Evolutionary conservation across 2,888 invertebrate genomes (phyloP).

Genomic region (Chouioia cunea): DNA sequence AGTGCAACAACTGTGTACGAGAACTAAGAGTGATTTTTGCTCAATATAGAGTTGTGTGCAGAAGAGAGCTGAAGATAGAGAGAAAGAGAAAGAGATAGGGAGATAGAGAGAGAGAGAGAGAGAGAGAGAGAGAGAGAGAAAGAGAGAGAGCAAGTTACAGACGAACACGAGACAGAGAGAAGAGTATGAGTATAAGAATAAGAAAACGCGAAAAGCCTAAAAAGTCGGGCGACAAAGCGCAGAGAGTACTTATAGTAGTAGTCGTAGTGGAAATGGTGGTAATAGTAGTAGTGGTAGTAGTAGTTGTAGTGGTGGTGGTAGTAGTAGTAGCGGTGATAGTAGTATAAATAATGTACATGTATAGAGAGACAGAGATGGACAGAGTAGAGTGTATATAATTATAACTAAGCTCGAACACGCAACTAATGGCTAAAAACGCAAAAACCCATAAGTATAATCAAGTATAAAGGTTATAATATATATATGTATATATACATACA

Average conservation of each 20-base stretch:
- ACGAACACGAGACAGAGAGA: slow-evolving; percentile 40
- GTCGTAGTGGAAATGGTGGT: too few relatives aligned
- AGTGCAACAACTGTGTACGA: slow-evolving; percentile 37
- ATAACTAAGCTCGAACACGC: slow-evolving; percentile 37
- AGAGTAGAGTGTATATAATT: too few relatives aligned
- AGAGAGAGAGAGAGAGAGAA: slow-evolving; percentile 13
- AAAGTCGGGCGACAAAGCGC: slow-evolving; percentile 23
- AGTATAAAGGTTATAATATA: slow-evolving; percentile 4
- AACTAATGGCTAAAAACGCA: slow-evolving; percentile 27
- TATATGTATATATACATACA: slow-evolving; percentile 20
- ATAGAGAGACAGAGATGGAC: slow-evolving; percentile 26
- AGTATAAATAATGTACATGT: slow-evolving; percentile 9
- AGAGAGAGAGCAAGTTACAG: slow-evolving; percentile 27
- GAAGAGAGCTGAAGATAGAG: not conserved
- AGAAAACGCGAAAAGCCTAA: slow-evolving; percentile 39
- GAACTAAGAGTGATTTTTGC: slow-evolving; percentile 45
- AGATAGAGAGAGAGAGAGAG: slow-evolving; percentile 38
- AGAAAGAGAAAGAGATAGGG: slow-evolving; percentile 23
- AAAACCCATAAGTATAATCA: slow-evolving; percentile 11
- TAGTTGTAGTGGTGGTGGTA: slow-evolving; percentile 1
- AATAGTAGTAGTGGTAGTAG: slow-evolving; percentile 11
- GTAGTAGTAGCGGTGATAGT: not conserved
- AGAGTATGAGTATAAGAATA: slow-evolving; percentile 17
- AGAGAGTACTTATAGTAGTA: slow-evolving; percentile 10
- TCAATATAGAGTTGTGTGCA: slow-evolving; percentile 25